Evolutionary conservation across 2,888 invertebrate genomes (phyloP).

Genomic region (Tolmerus cingulatus): DNA sequence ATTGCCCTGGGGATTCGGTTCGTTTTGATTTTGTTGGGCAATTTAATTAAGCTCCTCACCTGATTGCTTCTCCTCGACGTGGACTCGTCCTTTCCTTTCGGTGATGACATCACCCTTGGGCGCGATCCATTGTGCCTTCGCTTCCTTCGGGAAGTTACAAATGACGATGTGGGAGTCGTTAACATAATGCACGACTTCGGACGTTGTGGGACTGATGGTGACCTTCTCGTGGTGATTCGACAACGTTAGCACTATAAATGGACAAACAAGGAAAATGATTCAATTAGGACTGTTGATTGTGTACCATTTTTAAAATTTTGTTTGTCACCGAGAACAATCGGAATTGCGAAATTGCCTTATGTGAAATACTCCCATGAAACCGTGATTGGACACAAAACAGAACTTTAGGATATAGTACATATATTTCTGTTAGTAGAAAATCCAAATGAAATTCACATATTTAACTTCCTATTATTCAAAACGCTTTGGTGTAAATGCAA

Average conservation of each 20-base stretch:
- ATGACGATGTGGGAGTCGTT: conserved; percentile 64
- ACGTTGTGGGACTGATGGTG: conserved; percentile 58
- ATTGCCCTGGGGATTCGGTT: conserved; percentile 55
- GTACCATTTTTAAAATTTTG: neutral
- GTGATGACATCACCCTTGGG: conserved; percentile 60
- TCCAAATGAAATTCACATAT: no score
- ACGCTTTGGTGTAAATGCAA: no score
- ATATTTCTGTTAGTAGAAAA: no score
- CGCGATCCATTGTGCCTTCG: conserved; percentile 61
- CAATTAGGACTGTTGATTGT: neutral
- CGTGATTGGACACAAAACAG: no score
- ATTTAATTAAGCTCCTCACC: conserved; percentile 52
- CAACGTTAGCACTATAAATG: conserved; percentile 54
- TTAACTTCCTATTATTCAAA: no score
- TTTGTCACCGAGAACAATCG: no score
- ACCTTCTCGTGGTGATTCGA: conserved; percentile 58
- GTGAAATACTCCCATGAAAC: no score
- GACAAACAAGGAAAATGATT: neutral
- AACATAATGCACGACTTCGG: conserved; percentile 62
- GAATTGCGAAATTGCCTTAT: no score
- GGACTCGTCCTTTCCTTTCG: conserved; percentile 63
- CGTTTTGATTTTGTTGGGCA: neutral
- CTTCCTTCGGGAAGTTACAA: conserved; percentile 58
- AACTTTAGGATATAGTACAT: no score
- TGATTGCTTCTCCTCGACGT: conserved; percentile 60